These are phyloP conservation scores for Acronicta psi DNA, from an alignment of 2,888 invertebrate genomes.

Conservation along the genomic window DNA sequence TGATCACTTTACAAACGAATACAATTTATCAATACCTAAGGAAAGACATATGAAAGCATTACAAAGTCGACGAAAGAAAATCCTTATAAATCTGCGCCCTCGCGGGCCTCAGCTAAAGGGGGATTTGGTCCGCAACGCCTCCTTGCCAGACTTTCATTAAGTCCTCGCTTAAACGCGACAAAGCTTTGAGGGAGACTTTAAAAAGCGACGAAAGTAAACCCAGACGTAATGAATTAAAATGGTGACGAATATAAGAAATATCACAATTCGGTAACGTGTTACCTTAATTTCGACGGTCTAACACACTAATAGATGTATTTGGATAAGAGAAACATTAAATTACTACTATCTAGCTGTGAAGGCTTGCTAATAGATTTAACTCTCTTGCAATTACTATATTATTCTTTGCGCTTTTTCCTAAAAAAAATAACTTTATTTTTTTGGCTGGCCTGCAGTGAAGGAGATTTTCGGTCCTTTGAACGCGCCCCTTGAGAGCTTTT, in stretches of 20 bases:
- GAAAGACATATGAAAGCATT: slow-evolving; percentile 66
- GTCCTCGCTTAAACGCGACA: slow-evolving; percentile 73
- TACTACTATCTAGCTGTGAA: no score
- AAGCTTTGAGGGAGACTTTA: slow-evolving; percentile 63
- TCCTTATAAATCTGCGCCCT: slow-evolving; percentile 72
- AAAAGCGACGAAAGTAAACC: slow-evolving; percentile 54
- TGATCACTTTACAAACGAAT: slow-evolving; percentile 47
- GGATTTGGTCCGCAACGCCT: slow-evolving; percentile 68
- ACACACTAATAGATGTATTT: slow-evolving; percentile 9
- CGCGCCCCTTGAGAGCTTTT: no score
- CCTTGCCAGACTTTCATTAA: slow-evolving; percentile 78
- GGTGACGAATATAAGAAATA: slow-evolving; percentile 16
- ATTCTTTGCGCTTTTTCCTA: no score
- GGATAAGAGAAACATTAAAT: slow-evolving; percentile 27
- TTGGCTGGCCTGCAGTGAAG: not conserved
- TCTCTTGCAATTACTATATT: no score
- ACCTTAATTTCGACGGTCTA: slow-evolving; percentile 25
- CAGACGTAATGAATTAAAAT: slow-evolving; percentile 46
- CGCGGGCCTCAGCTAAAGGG: slow-evolving; percentile 63
- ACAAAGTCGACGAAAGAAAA: slow-evolving; percentile 68
- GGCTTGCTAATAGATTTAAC: no score
- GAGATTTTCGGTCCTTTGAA: no score
- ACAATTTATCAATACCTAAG: slow-evolving; percentile 56
- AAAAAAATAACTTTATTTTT: no score
- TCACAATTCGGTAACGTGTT: slow-evolving; percentile 14